Evolutionary conservation across 2,113 vertebrate species (phyloP).

Genomic region (Notiomystis cincta): DNA sequence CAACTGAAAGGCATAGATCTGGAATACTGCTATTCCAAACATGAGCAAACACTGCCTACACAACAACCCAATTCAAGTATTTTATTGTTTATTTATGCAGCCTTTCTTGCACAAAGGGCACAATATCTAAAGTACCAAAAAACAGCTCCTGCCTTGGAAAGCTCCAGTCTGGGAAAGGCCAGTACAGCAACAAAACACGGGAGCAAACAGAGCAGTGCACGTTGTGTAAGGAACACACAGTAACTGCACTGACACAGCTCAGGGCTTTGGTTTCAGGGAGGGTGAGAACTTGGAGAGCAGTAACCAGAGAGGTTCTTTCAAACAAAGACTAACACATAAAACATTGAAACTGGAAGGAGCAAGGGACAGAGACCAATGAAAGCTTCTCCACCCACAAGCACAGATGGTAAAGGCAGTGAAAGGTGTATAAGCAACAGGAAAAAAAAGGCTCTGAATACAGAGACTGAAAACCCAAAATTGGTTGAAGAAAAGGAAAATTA

Average conservation of each 20-base stretch:
- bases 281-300: neutral
- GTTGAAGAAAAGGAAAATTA: neutral
- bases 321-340: neutral
- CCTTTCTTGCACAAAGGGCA: neutral
- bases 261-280: neutral
- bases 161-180: neutral
- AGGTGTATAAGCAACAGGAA: fast-evolving
- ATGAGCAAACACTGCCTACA: neutral
- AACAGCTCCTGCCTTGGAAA: neutral
- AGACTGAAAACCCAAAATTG: neutral
- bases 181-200: neutral
- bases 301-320: neutral
- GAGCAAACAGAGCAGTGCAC: fast-evolving
- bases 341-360: neutral
- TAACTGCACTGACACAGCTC: neutral
- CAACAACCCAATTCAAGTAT: neutral
- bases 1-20: neutral
- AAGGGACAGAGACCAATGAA: neutral
- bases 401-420: neutral
- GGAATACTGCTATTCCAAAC: neutral
- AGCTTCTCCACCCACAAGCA: neutral
- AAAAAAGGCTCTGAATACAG: neutral
- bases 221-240: neutral
- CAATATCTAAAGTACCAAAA: neutral
- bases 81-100: neutral